Percentiles rank a stretch among this genome's conserved stretches.
phyloP scores from a whole-genome alignment of 2,113 vertebrate genomes.

The Megatriorchis doriae region DNA sequence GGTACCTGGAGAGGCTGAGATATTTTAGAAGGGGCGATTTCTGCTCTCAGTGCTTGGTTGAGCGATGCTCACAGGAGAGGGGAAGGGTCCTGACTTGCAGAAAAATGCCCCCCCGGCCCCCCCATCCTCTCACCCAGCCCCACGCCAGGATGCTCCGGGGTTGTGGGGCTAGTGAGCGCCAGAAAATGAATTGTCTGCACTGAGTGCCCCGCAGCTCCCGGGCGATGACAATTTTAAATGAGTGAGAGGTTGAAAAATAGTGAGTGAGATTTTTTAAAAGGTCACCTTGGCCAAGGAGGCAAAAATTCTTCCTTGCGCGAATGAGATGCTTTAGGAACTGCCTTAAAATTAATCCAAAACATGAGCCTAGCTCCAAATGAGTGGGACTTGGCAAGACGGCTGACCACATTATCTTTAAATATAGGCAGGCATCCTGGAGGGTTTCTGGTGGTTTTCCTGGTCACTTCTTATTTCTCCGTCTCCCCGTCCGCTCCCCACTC shows the following conservation, averaged over 20 bases:
- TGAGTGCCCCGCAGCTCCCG: rapidly evolving
- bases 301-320: neutral
- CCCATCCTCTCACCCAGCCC: neutral
- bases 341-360: constrained; percentile 53
- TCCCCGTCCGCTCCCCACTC: neutral
- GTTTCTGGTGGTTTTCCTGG: constrained; percentile 56
- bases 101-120: neutral
- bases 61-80: neutral
- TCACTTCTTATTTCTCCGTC: constrained; percentile 18
- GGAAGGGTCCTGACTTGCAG: neutral
- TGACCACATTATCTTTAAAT: constrained; percentile 50
- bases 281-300: constrained; percentile 40
- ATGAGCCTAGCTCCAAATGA: constrained; percentile 34
- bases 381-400: constrained; percentile 30
- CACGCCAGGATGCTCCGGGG: neutral
- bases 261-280: constrained; percentile 25
- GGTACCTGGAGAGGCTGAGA: neutral
- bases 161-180: neutral
- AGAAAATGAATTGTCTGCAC: neutral
- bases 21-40: neutral
- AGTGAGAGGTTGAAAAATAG: constrained; percentile 34
- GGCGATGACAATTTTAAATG: neutral
- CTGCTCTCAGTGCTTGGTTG: neutral
- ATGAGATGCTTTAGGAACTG: constrained; percentile 45
- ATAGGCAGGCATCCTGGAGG: constrained; percentile 45